Evolutionary conservation across 2,113 vertebrate species (phyloP), one percentile per base, ranked within the genome.

Genomic region (Progne subis): DNA sequence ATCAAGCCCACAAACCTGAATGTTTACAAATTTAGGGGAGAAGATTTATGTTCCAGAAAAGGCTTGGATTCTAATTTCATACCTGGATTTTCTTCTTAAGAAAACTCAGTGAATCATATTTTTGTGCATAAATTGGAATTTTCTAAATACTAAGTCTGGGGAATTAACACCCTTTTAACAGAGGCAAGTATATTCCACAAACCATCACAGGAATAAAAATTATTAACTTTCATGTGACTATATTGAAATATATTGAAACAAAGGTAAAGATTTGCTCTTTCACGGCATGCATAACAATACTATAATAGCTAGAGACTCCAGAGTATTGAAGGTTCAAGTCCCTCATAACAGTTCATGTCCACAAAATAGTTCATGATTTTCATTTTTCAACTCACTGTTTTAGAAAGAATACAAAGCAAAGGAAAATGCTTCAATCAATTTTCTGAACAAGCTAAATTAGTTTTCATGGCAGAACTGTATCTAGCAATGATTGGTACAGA

Each of bases 391-490:
- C 10, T 70, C 49, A 78, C 16, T 17, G 2, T 67, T 86, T 75
- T 78, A 94, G 18, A 84, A 85, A 82, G 28, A 89, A 67, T 55
- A 77, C 6, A 6, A 63, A 89, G 26, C 2, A 70, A 67, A 87
- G 14, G 11, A 91, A 90, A 95, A 70, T 16, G 18, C 2, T 74
- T 32, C 63, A 69, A 86, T 21, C 26, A 59, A 25, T 78, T 86
- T 32, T 47, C 39, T 5, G n/a, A 81, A 88, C 28, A 84, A 70
- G 10, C 11, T 71, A 31, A 71, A 89, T 84, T 75, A 24, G 14
- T 88, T 95, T 92, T 87, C 75, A 85, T 78, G 61, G 34, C 39
- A 93, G 86, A 89, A 90, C 71, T 60, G 2, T 63, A 55, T 71
- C 39, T 68, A 76, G 6, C 15, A 2, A 43, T 65, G 34, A 68